These are phyloP conservation scores for Pomacea canaliculata DNA, from an alignment of 2,888 invertebrate genomes.

Conservation along the genomic window DNA sequence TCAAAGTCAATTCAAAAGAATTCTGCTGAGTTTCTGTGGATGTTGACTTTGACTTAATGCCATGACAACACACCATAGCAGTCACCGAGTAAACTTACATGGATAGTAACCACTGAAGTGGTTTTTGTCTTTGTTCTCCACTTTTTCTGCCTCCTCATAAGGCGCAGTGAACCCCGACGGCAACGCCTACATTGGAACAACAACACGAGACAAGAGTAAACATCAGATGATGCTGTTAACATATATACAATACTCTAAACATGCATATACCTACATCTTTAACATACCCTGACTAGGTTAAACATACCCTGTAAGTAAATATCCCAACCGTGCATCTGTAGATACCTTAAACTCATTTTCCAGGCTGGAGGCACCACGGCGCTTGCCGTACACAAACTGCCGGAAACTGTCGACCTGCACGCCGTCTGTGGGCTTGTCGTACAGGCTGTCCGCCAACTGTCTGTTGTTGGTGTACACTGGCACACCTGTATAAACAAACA, in stretches of 20 bases:
- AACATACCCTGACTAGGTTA: too few species aligned
- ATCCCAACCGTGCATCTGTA: too few species aligned
- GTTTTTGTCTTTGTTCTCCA: conserved; percentile 23
- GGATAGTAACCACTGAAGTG: conserved; percentile 13
- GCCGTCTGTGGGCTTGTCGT: conserved; percentile 13
- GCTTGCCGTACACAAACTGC: conserved; percentile 20
- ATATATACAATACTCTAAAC: too few species aligned
- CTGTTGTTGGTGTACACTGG: conserved; percentile 18
- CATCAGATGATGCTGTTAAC: too few species aligned
- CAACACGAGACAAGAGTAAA: too few species aligned
- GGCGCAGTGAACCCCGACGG: conserved; percentile 15
- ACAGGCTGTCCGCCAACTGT: conserved; percentile 4
- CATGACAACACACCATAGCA: too few species aligned
- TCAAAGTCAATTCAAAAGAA: too few species aligned
- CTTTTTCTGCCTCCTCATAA: conserved; percentile 16
- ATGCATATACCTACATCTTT: too few species aligned
- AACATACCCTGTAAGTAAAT: too few species aligned
- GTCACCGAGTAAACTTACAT: not conserved
- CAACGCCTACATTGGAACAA: not conserved
- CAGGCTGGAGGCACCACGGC: conserved; percentile 13
- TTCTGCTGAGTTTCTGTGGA: too few species aligned
- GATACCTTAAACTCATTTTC: conserved; percentile 26
- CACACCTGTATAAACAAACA: conserved; percentile 6
- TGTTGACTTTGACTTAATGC: too few species aligned
- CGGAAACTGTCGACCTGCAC: conserved; percentile 21